Evolutionary conservation across 2,113 vertebrate genomes (phyloP), one percentile per base, ranked within the genome.

Genomic region (Rhizomys pruinosus): DNA sequence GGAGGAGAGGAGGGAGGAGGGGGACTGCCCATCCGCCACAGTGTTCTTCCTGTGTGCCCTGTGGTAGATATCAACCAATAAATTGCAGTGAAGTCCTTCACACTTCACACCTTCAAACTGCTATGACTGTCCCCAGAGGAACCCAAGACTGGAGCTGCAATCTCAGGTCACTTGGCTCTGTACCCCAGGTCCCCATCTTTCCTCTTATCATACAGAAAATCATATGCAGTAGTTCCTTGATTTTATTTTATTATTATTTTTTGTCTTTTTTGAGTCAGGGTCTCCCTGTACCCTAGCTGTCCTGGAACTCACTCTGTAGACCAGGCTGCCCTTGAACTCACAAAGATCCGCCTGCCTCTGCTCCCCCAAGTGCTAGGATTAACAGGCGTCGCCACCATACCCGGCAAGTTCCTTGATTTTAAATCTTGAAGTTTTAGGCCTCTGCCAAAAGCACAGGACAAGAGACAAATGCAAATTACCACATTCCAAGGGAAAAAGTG

Each of bases 401-500:
- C n/a, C n/a, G n/a, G n/a, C n/a, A n/a, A n/a, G n/a, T n/a, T 89
- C 87, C 68, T 1, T 74, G 22, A 57, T 69, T 86, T 69, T 89
- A n/a, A n/a, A n/a, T 66, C 44, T 57, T 84, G 27, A 84, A 76
- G 25, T 66, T 52, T 86, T 39, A 71, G 20, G 19, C 71, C 47
- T 37, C n/a, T 74, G 37, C 47, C 93, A 57, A 90, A 85, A 90
- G 32, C 76, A 76, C 34, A 79, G 61, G 15, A 44, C n/a, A 37
- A 87, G 76, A 87, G 39, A 68, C 13, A 94, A 87, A 87, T 55
- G 55, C 59, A 87, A 94, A 96, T 90, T 71, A 44, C 39, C 80
- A 72, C 1, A n/a, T 11, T 92, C 55, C 39, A 89, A 93, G 94
- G 32, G 16, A 76, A 76, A 90, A 95, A 66, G 79, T 37, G 69